A percentile compares a stretch with the other conserved stretches of the same genome.
Conservation (phyloP, 2,797 vertebrate genomes). For the Mareca penelope region DNA sequence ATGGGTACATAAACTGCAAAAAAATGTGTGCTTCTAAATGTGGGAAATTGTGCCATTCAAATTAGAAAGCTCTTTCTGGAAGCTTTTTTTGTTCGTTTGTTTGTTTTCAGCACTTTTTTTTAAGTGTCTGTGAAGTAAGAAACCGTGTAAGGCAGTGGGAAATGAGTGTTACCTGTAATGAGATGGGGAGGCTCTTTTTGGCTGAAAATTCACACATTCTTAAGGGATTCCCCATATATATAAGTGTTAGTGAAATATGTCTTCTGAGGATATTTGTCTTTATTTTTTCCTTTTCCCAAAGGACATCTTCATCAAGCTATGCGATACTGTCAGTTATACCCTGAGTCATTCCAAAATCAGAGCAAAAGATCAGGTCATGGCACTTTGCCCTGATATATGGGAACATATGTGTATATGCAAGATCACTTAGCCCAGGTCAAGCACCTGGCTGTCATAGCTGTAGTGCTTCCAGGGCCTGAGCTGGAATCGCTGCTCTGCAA, state of each 20-base stretch:
- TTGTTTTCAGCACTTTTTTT: not conserved
- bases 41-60: not conserved
- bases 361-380: not conserved
- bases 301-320: not conserved
- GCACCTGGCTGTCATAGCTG: accelerated
- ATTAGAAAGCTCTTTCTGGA: not conserved
- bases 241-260: not conserved
- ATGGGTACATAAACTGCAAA: not conserved
- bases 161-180: not conserved
- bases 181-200: not conserved
- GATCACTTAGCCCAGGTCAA: not conserved
- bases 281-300: not conserved
- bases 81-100: accelerated
- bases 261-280: not conserved
- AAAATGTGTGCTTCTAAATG: not conserved
- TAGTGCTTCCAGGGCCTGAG: not conserved
- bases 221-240: not conserved
- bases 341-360: not conserved
- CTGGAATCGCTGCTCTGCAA: not conserved
- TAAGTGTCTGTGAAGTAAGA: not conserved
- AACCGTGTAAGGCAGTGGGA: not conserved
- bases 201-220: not conserved
- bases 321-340: not conserved
- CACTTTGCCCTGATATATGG: not conserved
- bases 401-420: not conserved